phyloP scores from a whole-genome alignment of 1,140 invertebrate species.

The Drosophila lacertosa region DNA sequence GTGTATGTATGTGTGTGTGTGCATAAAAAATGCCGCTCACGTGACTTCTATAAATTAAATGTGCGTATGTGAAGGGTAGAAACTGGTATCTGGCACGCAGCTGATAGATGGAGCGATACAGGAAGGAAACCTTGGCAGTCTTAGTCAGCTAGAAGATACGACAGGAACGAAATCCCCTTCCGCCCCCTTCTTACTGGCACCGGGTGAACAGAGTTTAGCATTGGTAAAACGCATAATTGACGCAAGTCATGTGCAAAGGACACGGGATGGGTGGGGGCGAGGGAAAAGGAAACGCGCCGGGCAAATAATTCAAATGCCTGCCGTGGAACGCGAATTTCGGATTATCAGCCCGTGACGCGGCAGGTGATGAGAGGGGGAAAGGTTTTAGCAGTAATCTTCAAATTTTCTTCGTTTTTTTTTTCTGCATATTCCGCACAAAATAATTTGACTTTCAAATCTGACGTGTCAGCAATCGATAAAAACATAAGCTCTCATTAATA shows the following conservation, averaged over 20 bases:
- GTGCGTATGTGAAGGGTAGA: constrained; percentile 22
- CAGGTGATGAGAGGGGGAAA: constrained; percentile 1
- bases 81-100: constrained; percentile 32
- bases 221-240: constrained; percentile 59
- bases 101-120: constrained; percentile 41
- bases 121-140: constrained; percentile 52
- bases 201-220: constrained; percentile 1
- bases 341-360: constrained; percentile 30
- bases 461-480: constrained; percentile 26
- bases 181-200: neutral
- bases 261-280: neutral
- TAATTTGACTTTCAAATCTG: constrained; percentile 10
- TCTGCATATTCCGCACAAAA: constrained; percentile 8
- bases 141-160: constrained; percentile 35
- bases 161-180: constrained; percentile 4
- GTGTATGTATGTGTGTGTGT: neutral
- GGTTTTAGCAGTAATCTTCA: constrained; percentile 8
- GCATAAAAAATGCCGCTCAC: constrained; percentile 70
- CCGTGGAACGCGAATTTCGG: constrained; percentile 26
- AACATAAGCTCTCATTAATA: constrained; percentile 13
- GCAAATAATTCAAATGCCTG: constrained; percentile 59
- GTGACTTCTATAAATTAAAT: constrained; percentile 76
- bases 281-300: neutral
- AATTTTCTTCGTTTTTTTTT: neutral
- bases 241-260: constrained; percentile 58